Conservation (phyloP, 2,888 invertebrate genomes). For the Neocrepidodera transversa region DNA sequence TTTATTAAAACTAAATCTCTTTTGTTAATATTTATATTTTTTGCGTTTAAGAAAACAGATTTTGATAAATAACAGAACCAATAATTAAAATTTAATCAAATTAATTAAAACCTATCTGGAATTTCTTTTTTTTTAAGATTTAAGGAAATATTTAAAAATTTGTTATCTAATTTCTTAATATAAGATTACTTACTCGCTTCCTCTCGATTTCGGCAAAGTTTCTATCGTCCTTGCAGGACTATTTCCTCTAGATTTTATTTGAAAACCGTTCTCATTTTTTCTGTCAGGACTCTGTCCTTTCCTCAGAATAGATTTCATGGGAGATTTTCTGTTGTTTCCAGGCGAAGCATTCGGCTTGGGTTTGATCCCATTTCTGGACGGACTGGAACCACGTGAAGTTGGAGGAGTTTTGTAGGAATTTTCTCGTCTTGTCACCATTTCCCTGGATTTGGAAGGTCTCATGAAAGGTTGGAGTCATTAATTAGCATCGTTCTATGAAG, state of each 20-base stretch:
- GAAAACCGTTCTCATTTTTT: constrained; percentile 35
- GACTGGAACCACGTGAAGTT: constrained; percentile 52
- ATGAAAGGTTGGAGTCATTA: constrained; percentile 15
- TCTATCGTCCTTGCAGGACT: constrained; percentile 55
- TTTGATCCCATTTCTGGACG: not conserved
- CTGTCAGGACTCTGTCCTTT: constrained; percentile 38
- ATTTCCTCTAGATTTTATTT: constrained; percentile 53
- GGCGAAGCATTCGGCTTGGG: constrained; percentile 23
- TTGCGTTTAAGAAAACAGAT: too few relatives aligned
- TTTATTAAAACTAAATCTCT: too few relatives aligned
- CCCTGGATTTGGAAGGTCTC: constrained; percentile 18
- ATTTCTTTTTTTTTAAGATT: too few relatives aligned
- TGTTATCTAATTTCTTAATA: too few relatives aligned
- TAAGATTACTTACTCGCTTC: constrained; percentile 60
- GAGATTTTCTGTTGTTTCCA: constrained; percentile 31
- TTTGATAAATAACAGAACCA: too few relatives aligned
- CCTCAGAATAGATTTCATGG: constrained; percentile 26
- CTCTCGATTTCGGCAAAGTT: constrained; percentile 55
- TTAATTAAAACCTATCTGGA: too few relatives aligned
- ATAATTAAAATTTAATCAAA: too few relatives aligned
- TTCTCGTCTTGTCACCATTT: constrained; percentile 52
- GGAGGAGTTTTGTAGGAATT: constrained; percentile 50
- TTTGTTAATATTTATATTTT: too few relatives aligned
- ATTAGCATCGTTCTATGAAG: constrained; percentile 19
- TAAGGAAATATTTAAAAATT: too few relatives aligned